A percentile compares a stretch with the other conserved stretches of the same genome.
These are phyloP conservation scores for Paratrypauchen microcephalus DNA, from an alignment of 2,797 vertebrate species.

Conservation along the genomic window DNA sequence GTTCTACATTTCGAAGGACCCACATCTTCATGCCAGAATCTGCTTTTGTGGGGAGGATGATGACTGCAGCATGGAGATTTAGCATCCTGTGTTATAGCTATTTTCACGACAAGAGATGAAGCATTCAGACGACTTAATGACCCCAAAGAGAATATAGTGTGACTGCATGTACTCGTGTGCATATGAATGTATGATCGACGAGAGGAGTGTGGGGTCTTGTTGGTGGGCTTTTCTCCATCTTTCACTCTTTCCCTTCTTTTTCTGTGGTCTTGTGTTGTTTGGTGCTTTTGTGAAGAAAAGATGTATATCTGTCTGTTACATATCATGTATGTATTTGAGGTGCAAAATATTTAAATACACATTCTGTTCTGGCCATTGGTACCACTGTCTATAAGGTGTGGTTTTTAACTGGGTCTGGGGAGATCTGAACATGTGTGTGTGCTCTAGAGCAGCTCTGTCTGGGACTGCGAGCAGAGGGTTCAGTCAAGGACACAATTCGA, in stretches of 20 bases:
- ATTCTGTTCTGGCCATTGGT: conserved; percentile 87
- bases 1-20: conserved; percentile 47
- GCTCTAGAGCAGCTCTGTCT: conserved; percentile 60
- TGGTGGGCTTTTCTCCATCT: conserved; percentile 73
- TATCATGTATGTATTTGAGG: conserved; percentile 86
- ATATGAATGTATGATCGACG: conserved; percentile 34
- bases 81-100: conserved; percentile 75
- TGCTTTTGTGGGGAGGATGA: conserved; percentile 33
- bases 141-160: conserved; percentile 73
- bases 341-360: conserved; percentile 90
- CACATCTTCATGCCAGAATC: conserved; percentile 51
- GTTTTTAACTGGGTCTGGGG: conserved; percentile 54
- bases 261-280: conserved; percentile 86
- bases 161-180: conserved; percentile 70
- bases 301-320: conserved; percentile 88
- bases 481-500: conserved; percentile 72
- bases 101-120: conserved; percentile 74
- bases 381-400: conserved; percentile 64
- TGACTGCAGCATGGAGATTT: conserved; percentile 70
- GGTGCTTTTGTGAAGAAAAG: conserved; percentile 84
- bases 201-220: conserved; percentile 67
- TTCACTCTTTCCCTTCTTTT: conserved; percentile 77
- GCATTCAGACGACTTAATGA: conserved; percentile 65
- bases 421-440: conserved; percentile 37
- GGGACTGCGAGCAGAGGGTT: conserved; percentile 66